phyloP scores from a whole-genome alignment of 37 sponge, comb jelly and placozoan genomes.

The Crambe crambe region DNA sequence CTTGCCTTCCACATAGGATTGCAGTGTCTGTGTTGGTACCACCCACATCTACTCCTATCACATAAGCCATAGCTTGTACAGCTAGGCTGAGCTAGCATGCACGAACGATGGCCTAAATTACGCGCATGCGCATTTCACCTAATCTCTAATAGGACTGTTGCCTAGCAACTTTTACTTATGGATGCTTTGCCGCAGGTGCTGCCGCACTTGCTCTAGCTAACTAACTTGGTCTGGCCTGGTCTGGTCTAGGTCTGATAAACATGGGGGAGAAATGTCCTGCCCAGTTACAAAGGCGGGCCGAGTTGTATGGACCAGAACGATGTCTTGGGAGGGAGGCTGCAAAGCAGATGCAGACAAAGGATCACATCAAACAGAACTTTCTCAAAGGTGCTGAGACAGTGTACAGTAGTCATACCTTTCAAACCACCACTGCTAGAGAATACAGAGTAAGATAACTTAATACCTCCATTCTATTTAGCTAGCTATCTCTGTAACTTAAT shows the following conservation, averaged over 20 bases:
- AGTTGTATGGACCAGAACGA: slow-evolving; percentile 30
- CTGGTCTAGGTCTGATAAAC: background rate
- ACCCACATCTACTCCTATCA: slow-evolving; percentile 90
- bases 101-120: background rate
- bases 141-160: too few relatives aligned
- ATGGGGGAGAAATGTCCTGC: background rate
- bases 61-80: slow-evolving; percentile 19
- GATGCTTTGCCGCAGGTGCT: too few relatives aligned
- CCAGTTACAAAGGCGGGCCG: background rate
- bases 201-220: background rate
- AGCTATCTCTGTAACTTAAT: too few relatives aligned
- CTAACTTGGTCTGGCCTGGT: background rate
- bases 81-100: background rate
- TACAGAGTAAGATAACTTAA: slow-evolving; percentile 23
- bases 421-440: slow-evolving; percentile 2
- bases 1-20: slow-evolving; percentile 40
- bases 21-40: slow-evolving; percentile 90
- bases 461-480: too few relatives aligned
- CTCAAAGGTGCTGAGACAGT: slow-evolving; percentile 1
- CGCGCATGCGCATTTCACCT: background rate
- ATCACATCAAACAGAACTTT: slow-evolving; percentile 37
- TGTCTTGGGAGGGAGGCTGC: background rate
- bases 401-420: slow-evolving; percentile 1
- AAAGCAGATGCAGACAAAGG: slow-evolving; percentile 17
- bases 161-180: background rate